Evolutionary conservation across 2,888 invertebrate genomes (phyloP), one percentile per base, ranked within the genome.

Genomic region (Nomada lathburiana): DNA sequence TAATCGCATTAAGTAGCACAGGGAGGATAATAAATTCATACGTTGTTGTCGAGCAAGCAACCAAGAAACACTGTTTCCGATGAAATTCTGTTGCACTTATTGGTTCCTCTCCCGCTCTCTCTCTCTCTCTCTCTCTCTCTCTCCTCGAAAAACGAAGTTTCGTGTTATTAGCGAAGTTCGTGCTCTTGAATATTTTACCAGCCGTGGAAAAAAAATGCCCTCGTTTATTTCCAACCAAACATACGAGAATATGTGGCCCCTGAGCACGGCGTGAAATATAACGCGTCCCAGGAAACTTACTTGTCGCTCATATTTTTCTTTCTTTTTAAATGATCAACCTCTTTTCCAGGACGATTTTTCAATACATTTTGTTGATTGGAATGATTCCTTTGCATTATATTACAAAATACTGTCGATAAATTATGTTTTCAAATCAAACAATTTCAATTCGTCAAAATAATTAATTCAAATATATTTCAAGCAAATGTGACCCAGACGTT

Each of bases 161-260:
- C 72, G 72, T 65, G 84, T 84, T 84, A 84, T 84, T 84, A 84
- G 80, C 67, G 57, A 80, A 83, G 80, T 84, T 78, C 69, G 64
- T 72, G 76, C 64, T 69, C 76, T 64, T 80, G 80, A 84, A 84
- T 84, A 80, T 80, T 84, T 84, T 80, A 84, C 70, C 52, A 72
- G 36, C 11, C 18, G 36, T 18, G 53, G 62, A 26, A 20, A 82
- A 69, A 77, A 78, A 75, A 83, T 72, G 62, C 64, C 72, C 71
- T 69, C 69, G 77, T 82, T 76, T 47, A 71, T 76, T 82, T 62
- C 53, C 29, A 62, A 29, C 36, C 53, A 47, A 77, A 83, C 55
- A 23, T 53, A 64, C n/a, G 68, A 64, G 67, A 62, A 70, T 70
- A 65, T 55, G 57, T 65, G 57, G 65, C 60, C 60, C 69, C 76